Evolutionary conservation across 2,888 invertebrate species (phyloP).

Genomic region (Lithophane ornitopus): DNA sequence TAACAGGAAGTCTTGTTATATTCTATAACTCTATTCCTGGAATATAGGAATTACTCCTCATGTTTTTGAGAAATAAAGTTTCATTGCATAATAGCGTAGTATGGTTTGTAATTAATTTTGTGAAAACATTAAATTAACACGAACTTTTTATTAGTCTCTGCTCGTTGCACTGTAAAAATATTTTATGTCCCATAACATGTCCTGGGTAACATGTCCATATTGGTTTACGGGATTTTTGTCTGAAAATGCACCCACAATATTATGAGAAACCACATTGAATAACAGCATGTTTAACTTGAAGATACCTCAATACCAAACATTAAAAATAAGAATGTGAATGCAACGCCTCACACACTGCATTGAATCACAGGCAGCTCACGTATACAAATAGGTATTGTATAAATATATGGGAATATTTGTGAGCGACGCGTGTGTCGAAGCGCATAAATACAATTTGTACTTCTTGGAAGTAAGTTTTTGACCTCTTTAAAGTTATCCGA

Average conservation of each 20-base stretch:
- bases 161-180: not conserved
- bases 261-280: not conserved
- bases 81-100: not conserved
- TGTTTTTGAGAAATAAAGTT: not conserved
- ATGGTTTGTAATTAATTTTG: not conserved
- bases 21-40: not conserved
- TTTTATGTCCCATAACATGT: not conserved
- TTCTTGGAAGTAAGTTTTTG: constrained; percentile 8
- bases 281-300: not conserved
- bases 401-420: constrained; percentile 12
- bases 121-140: not conserved
- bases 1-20: not conserved
- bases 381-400: constrained; percentile 29
- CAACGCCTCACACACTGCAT: constrained; percentile 15
- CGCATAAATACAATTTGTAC: not conserved
- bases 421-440: not conserved
- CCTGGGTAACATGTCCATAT: not conserved
- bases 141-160: not conserved
- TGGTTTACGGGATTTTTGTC: not conserved
- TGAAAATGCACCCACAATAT: not conserved
- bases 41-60: not conserved
- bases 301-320: not conserved
- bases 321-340: not conserved
- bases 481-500: not conserved
- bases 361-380: constrained; percentile 40